phyloP scores from a whole-genome alignment of 2,113 vertebrate species.

The Nothoprocta pentlandii region DNA sequence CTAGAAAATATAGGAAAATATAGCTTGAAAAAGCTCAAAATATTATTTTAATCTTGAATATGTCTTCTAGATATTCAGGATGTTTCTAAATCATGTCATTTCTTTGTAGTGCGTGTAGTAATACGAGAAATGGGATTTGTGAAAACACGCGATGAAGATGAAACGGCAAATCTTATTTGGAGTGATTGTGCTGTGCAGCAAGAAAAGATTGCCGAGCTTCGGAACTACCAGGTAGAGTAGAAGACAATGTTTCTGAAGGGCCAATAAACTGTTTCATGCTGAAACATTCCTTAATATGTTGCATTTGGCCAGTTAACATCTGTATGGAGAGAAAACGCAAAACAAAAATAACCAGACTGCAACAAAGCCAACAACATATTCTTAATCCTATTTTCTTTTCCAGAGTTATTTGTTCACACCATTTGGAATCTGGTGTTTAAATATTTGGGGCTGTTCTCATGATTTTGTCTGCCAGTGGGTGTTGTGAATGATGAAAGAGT shows the following conservation, averaged over 20 bases:
- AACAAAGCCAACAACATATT: not conserved
- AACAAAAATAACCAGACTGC: not conserved
- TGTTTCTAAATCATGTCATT: conserved; percentile 6
- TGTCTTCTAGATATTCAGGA: not conserved
- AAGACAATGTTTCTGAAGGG: not conserved
- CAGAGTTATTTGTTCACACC: not conserved
- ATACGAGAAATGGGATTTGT: conserved; percentile 92
- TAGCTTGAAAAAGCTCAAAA: not conserved
- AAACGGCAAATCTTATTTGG: conserved; percentile 98
- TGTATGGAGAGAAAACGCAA: not conserved
- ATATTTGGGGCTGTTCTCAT: not conserved
- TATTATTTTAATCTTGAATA: not conserved
- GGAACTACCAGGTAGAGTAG: conserved; percentile 92
- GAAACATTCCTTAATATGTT: not conserved
- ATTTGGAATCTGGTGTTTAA: not conserved
- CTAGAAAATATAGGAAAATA: too few relatives aligned
- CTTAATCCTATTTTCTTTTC: not conserved
- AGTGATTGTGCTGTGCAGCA: conserved; percentile 96
- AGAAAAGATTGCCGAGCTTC: conserved; percentile 96
- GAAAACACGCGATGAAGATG: conserved; percentile 93
- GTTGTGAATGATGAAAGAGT: not conserved
- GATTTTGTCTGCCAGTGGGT: not conserved
- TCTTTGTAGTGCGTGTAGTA: conserved; percentile 87
- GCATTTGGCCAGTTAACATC: not conserved
- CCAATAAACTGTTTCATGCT: not conserved